Evolutionary conservation across 2,113 vertebrate species (phyloP), one percentile per base, ranked within the genome.

Genomic region (Melanerpes aurifrons): DNA sequence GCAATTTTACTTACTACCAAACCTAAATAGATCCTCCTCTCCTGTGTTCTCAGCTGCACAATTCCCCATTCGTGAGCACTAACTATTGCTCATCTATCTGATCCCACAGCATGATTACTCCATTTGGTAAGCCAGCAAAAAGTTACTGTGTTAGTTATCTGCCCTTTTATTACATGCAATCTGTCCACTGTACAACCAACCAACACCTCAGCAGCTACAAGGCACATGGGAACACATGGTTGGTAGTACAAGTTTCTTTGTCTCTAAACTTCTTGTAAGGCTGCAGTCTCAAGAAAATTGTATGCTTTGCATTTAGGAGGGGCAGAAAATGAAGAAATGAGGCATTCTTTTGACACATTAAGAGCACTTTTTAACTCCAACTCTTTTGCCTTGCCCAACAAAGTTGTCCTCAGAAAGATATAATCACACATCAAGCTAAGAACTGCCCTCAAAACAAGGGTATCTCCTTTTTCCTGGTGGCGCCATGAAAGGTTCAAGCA

Each of bases 1-100:
- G 37, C 62, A 71, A 71, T 75, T 78, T 45, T 32, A 43, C n/a
- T 78, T 78, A 82, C 22, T 72, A 67, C 70, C 92, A 78, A 81
- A 75, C 19, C 26, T 84, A 84, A 81, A 78, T 7, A 90, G 58
- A 58, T 81, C 43, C n/a, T 92, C 43, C 73, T 9, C 53, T 67
- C 7, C 43, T 63, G 35, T 32, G 26, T 63, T 87, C 50, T 59
- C 72, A 47, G 73, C 37, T 83, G 80, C 56, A 50, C 2, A 32
- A 26, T 59, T 80, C 29, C n/a, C 76, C n/a, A 17, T 32, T 72
- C 56, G 84, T 58, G 26, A 89, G 54, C 43, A 84, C 6, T 25
- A 87, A 64, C 32, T n/a, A 16, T 12, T 84, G 78, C 32, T 89
- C 82, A 48, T 43, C 31, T 80, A 12, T 66, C 31, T 17, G 6